Conservation (phyloP, 2,888 invertebrate species). For the Cancer borealis region DNA sequence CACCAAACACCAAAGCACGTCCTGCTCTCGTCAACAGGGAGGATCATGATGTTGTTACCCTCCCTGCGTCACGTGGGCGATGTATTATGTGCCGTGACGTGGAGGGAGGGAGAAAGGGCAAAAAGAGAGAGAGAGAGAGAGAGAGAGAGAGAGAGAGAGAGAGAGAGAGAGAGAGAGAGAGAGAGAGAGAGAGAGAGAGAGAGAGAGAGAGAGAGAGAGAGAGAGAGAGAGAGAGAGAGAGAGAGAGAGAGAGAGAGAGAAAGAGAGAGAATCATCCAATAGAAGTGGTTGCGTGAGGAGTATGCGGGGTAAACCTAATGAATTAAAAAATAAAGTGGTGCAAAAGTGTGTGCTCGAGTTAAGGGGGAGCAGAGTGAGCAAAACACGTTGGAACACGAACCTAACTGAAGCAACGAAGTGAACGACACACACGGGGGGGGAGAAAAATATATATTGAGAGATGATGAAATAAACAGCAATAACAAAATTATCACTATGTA, state of each 20-base stretch:
- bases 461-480: too few species aligned
- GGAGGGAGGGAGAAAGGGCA: neutral
- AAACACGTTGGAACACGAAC: neutral
- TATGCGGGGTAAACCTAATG: neutral
- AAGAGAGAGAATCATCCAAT: conserved; percentile 13
- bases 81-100: neutral
- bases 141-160: too few species aligned
- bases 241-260: conserved; percentile 11
- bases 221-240: conserved; percentile 1
- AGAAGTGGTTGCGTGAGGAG: conserved; percentile 23
- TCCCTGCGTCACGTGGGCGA: too few species aligned
- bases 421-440: neutral
- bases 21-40: neutral
- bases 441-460: neutral
- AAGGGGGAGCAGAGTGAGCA: neutral
- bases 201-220: neutral
- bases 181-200: neutral
- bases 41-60: neutral
- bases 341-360: neutral
- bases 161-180: neutral
- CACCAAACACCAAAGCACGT: neutral
- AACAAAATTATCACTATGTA: too few species aligned
- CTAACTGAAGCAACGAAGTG: neutral
- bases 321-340: conserved; percentile 16
- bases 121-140: neutral